These are phyloP conservation scores for Crotalus tigris DNA, from an alignment of 2,113 vertebrate species.

Conservation along the genomic window DNA sequence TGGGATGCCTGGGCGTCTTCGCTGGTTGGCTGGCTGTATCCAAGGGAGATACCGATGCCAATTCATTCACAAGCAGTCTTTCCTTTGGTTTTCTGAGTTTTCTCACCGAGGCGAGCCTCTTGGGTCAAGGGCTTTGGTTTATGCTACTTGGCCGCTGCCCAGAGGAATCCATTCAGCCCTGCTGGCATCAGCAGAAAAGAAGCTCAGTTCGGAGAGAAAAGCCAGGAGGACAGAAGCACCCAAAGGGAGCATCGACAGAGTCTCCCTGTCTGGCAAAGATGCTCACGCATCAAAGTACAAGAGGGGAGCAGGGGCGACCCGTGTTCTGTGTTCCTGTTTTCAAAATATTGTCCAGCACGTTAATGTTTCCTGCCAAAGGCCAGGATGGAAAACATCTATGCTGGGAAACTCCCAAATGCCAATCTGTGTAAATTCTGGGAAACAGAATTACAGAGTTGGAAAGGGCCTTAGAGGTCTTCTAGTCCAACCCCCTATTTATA, in stretches of 20 bases:
- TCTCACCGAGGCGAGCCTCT: not conserved
- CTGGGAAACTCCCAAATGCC: not conserved
- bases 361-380: not conserved
- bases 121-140: not conserved
- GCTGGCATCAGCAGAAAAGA: not conserved
- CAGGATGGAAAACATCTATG: not conserved
- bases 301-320: not conserved
- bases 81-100: not conserved
- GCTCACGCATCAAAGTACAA: not conserved
- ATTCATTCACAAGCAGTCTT: not conserved
- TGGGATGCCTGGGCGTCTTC: not conserved
- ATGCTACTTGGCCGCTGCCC: not conserved
- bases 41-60: not conserved
- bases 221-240: too few relatives aligned
- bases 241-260: not conserved
- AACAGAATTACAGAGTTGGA: not conserved
- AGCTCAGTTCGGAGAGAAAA: not conserved
- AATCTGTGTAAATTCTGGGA: not conserved
- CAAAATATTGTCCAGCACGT: not conserved
- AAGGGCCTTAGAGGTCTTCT: not conserved
- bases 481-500: too few relatives aligned
- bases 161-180: not conserved
- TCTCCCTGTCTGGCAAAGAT: not conserved
- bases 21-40: not conserved
- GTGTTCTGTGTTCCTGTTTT: not conserved